Percentiles rank a stretch among this genome's conserved stretches.
phyloP scores from a whole-genome alignment of 2,797 vertebrate genomes.

The Liasis olivaceus region DNA sequence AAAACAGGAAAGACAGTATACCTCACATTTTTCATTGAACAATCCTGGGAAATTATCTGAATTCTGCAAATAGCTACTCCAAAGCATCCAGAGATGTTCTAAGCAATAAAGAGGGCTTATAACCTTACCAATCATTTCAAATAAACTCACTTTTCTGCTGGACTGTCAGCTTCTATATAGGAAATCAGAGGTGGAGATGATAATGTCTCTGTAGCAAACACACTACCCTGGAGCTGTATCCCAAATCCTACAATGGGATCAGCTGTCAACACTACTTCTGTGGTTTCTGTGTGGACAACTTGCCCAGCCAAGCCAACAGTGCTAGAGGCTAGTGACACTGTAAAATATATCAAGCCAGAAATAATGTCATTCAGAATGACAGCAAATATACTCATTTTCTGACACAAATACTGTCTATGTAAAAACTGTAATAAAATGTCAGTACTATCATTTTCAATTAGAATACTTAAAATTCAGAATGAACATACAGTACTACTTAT shows the following conservation, averaged over 20 bases:
- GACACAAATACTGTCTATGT: slow-evolving; percentile 31
- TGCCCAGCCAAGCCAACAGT: slow-evolving; percentile 95
- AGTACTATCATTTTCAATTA: not conserved
- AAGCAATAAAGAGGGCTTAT: not conserved
- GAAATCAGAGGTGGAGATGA: slow-evolving; percentile 97
- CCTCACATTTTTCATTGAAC: slow-evolving; percentile 33
- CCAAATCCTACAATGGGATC: slow-evolving; percentile 94
- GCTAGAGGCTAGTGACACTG: slow-evolving; percentile 96
- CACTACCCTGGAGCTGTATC: slow-evolving; percentile 96
- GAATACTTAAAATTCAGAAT: slow-evolving; percentile 21
- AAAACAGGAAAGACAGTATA: slow-evolving; percentile 57
- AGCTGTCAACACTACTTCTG: slow-evolving; percentile 91
- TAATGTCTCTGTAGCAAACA: slow-evolving; percentile 95
- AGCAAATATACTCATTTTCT: slow-evolving; percentile 30
- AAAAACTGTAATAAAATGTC: slow-evolving; percentile 23
- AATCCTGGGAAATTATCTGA: slow-evolving; percentile 55
- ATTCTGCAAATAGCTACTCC: slow-evolving; percentile 34
- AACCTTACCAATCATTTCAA: slow-evolving; percentile 11
- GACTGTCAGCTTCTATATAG: slow-evolving; percentile 97
- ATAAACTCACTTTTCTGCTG: slow-evolving; percentile 87
- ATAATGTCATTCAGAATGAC: slow-evolving; percentile 43
- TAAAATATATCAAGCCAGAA: slow-evolving; percentile 58
- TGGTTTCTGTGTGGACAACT: slow-evolving; percentile 97
- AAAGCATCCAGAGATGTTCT: not conserved
- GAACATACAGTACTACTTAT: not conserved